phyloP scores from a whole-genome alignment of 2,797 vertebrate genomes.

The Melanitta fusca region DNA sequence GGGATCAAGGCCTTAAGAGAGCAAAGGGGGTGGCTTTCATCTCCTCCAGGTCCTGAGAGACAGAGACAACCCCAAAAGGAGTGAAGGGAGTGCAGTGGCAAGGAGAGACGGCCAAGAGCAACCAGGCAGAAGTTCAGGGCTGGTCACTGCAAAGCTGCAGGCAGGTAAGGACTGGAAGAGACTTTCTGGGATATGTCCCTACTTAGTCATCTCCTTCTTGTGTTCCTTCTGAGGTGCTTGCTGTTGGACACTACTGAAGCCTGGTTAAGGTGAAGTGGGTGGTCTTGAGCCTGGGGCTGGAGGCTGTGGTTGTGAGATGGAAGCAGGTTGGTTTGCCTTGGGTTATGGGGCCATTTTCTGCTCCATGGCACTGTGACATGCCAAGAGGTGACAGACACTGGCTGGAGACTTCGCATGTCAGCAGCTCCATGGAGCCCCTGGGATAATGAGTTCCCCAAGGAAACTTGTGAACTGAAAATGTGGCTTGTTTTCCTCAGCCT shows the following conservation, averaged over 20 bases:
- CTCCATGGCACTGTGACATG: not conserved
- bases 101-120: not conserved
- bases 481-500: not conserved
- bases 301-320: not conserved
- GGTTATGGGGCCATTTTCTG: not conserved
- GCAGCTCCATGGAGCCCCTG: not conserved
- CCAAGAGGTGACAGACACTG: not conserved
- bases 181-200: not conserved
- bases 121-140: not conserved
- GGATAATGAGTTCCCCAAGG: not conserved
- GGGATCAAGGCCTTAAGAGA: not conserved
- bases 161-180: not conserved
- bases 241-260: not conserved
- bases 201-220: accelerated
- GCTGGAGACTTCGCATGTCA: not conserved
- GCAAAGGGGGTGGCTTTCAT: not conserved
- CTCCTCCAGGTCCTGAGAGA: not conserved
- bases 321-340: not conserved
- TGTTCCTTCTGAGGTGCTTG: not conserved
- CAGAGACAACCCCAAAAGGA: not conserved
- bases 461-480: not conserved
- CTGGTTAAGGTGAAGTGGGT: not conserved
- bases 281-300: not conserved
- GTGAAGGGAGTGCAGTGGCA: not conserved
- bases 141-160: not conserved